A percentile compares a stretch with the other conserved stretches of the same genome.
These are phyloP conservation scores for Lethocerus indicus DNA, from an alignment of 1,140 invertebrate genomes.

Conservation along the genomic window DNA sequence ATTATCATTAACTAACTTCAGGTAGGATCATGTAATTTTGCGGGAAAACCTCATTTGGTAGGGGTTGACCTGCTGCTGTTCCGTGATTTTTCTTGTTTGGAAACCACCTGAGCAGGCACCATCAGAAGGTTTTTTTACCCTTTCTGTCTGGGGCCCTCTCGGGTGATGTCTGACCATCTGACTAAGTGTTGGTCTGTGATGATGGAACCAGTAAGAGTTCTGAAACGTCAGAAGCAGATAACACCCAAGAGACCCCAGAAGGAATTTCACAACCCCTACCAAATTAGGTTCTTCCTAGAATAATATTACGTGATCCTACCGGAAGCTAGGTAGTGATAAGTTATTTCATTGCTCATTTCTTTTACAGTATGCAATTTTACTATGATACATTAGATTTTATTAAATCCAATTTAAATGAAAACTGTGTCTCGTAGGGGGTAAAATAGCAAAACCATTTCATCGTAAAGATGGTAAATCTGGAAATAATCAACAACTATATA, in stretches of 20 bases:
- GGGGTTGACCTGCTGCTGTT: too few species aligned
- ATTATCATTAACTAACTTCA: too few species aligned
- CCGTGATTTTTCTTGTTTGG: too few species aligned
- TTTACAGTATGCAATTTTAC: background rate
- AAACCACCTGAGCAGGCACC: too few species aligned
- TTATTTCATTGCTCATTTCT: background rate
- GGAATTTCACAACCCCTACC: background rate
- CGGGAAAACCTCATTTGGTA: too few species aligned
- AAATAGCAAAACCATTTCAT: background rate
- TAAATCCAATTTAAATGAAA: background rate
- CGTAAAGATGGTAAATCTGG: background rate
- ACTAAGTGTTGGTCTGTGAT: too few species aligned
- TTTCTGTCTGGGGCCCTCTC: too few species aligned
- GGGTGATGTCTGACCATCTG: too few species aligned
- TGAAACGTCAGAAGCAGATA: too few species aligned
- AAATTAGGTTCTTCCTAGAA: background rate
- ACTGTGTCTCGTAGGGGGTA: background rate
- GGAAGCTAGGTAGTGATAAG: background rate
- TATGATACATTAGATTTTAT: background rate
- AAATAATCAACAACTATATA: background rate
- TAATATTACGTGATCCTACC: background rate
- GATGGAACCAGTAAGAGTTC: too few species aligned
- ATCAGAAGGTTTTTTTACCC: too few species aligned
- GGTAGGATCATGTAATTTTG: too few species aligned
- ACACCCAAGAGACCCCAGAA: background rate